These are phyloP conservation scores for Turnix velox DNA, from an alignment of 2,113 vertebrate species.

Conservation along the genomic window DNA sequence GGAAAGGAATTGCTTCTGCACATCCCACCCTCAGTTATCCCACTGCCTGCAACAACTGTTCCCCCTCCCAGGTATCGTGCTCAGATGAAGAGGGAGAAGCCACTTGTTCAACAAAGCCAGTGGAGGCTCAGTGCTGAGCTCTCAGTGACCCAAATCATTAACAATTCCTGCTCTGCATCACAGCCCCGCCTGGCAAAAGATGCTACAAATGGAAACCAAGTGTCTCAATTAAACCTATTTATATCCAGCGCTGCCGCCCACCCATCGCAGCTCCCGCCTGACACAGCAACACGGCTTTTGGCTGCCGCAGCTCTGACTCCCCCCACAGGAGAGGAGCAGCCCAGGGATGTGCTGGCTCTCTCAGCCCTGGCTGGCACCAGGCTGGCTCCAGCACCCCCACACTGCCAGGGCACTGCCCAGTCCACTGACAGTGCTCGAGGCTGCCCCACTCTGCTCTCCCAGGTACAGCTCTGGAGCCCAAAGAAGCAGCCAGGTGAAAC, in stretches of 20 bases:
- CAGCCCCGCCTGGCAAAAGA: neutral
- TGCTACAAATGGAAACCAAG: neutral
- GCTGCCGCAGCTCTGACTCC: neutral
- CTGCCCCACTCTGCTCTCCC: neutral
- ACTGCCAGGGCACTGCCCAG: neutral
- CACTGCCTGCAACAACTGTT: neutral
- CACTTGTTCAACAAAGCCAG: neutral
- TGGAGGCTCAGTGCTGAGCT: accelerated
- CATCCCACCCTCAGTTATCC: neutral
- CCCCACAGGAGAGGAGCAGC: neutral
- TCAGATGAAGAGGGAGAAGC: neutral
- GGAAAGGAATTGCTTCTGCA: neutral
- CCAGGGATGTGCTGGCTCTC: neutral
- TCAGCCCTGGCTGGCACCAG: accelerated
- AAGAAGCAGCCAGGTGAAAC: neutral
- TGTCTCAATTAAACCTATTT: neutral
- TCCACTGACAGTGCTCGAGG: neutral
- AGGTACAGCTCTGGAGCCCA: neutral
- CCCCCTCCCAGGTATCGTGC: neutral
- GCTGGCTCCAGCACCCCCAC: neutral
- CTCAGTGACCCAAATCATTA: neutral
- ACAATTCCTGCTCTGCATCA: neutral
- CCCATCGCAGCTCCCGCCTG: neutral
- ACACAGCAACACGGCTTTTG: neutral
- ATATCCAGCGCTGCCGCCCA: neutral